phyloP scores from a whole-genome alignment of 2,888 invertebrate species.

The Caenorhabditis uteleia region DNA sequence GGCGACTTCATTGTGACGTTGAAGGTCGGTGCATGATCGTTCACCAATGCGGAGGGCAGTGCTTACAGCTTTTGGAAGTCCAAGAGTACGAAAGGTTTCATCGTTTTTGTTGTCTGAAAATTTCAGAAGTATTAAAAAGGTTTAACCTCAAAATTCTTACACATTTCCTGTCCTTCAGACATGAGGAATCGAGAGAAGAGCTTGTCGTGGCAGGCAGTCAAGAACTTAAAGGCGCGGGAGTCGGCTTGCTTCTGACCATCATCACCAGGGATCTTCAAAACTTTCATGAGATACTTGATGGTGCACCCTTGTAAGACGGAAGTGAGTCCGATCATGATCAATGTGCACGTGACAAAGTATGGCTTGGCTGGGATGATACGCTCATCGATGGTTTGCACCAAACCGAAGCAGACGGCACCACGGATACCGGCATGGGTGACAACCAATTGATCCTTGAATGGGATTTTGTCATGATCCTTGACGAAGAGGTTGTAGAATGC shows the following conservation, averaged over 20 bases:
- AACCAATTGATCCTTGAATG: slow-evolving; percentile 77
- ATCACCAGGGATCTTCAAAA: slow-evolving; percentile 25
- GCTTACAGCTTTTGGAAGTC: slow-evolving; percentile 40
- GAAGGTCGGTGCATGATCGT: slow-evolving; percentile 30
- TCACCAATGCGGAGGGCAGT: slow-evolving; percentile 39
- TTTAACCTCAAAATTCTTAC: not conserved
- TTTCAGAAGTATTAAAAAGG: too few relatives aligned
- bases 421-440: slow-evolving; percentile 89
- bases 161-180: not conserved
- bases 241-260: slow-evolving; percentile 11
- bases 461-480: slow-evolving; percentile 80
- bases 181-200: slow-evolving; percentile 10
- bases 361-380: slow-evolving; percentile 83
- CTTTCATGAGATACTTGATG: slow-evolving; percentile 27
- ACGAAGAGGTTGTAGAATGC: slow-evolving; percentile 89
- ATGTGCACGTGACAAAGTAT: slow-evolving; percentile 95
- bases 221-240: slow-evolving; percentile 1
- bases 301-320: slow-evolving; percentile 78
- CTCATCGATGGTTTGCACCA: slow-evolving; percentile 74
- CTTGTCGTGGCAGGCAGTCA: slow-evolving; percentile 7
- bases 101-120: too few relatives aligned
- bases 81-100: slow-evolving; percentile 29
- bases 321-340: slow-evolving; percentile 95
- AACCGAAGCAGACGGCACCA: slow-evolving; percentile 90
- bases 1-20: slow-evolving; percentile 21